Conservation (phyloP, 1,140 invertebrate species). For the Mizuhopecten yessoensis region DNA sequence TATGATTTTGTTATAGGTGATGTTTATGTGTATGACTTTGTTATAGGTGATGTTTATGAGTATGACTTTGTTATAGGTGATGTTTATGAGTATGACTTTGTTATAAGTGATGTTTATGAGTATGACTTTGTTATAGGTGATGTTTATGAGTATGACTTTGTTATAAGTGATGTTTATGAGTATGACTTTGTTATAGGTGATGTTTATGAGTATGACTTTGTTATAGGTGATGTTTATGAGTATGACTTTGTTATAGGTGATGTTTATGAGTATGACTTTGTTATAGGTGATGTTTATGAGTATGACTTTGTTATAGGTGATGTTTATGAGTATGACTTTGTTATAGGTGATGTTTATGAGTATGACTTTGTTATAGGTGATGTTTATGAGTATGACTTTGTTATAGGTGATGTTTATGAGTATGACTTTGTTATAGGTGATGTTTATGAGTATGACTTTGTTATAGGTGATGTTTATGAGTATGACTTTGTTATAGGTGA, state of each 20-base stretch:
- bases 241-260: constrained; percentile 7
- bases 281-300: constrained; percentile 94
- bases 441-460: too few species aligned
- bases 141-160: neutral
- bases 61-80: neutral
- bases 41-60: neutral
- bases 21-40: neutral
- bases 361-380: constrained; percentile 90
- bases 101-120: neutral
- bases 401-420: neutral
- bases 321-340: neutral
- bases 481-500: neutral
- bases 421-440: constrained; percentile 7
- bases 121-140: neutral
- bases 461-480: constrained; percentile 94
- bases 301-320: neutral
- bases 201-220: neutral
- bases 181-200: neutral
- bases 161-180: neutral
- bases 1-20: neutral
- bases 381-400: too few species aligned
- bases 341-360: constrained; percentile 9
- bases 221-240: neutral
- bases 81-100: neutral
- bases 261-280: too few species aligned